Conservation (phyloP, 2,113 vertebrate species). For the Tonatia bakeri region DNA sequence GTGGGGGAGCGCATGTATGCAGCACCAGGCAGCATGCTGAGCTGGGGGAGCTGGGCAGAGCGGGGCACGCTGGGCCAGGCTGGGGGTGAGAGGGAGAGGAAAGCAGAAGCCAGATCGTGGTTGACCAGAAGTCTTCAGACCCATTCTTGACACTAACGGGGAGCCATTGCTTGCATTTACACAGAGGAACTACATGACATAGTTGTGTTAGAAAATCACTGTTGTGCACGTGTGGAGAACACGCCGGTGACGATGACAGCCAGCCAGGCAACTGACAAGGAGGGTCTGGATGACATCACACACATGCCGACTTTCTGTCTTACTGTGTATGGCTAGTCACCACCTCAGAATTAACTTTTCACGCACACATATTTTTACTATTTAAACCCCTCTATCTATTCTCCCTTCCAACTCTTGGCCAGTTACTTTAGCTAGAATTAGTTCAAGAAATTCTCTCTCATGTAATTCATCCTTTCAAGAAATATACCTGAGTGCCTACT, state of each 20-base stretch:
- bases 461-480: constrained; percentile 23
- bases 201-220: background rate
- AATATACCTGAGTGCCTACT: background rate
- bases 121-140: background rate
- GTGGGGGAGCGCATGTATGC: too few relatives aligned
- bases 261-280: background rate
- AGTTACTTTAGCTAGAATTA: background rate
- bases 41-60: accelerated
- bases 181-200: background rate
- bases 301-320: background rate
- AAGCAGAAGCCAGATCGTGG: background rate
- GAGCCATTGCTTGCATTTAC: background rate
- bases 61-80: background rate
- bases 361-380: background rate
- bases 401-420: background rate
- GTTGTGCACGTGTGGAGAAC: background rate
- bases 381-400: background rate
- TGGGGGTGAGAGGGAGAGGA: background rate
- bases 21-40: accelerated
- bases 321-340: background rate
- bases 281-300: background rate
- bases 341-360: background rate
- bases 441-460: background rate
- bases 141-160: background rate
- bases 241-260: accelerated